A percentile compares a stretch with the other conserved stretches of the same genome.
These are phyloP conservation scores for Yponomeuta evonymella DNA, from an alignment of 2,888 invertebrate species.

Conservation along the genomic window DNA sequence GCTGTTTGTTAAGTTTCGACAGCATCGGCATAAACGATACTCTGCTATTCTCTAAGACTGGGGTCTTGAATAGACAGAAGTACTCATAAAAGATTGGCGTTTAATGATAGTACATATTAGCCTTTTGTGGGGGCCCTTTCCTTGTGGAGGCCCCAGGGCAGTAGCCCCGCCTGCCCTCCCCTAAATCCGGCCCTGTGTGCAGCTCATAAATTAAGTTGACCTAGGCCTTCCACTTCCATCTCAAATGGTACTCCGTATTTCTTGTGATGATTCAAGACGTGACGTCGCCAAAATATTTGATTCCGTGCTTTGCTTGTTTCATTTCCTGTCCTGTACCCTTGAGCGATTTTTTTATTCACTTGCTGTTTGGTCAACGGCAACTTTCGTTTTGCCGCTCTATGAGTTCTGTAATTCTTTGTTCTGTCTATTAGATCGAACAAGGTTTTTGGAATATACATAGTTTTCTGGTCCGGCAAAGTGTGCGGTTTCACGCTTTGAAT, in stretches of 20 bases:
- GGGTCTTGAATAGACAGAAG: too few relatives aligned
- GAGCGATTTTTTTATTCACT: background rate
- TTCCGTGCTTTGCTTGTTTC: background rate
- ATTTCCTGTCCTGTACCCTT: background rate
- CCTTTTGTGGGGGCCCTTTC: too few relatives aligned
- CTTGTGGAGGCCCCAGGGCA: too few relatives aligned
- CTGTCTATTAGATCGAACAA: background rate
- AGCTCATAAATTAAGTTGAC: conserved; percentile 35
- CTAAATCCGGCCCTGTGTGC: background rate
- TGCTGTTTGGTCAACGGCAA: background rate
- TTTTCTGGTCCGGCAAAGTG: background rate
- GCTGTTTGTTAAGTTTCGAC: too few relatives aligned
- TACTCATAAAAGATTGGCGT: too few relatives aligned
- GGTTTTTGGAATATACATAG: background rate
- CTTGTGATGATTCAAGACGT: background rate
- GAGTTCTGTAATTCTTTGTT: background rate
- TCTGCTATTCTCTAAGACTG: too few relatives aligned
- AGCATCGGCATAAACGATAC: too few relatives aligned
- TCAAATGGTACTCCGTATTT: conserved; percentile 45
- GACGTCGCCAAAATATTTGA: background rate
- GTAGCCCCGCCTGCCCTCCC: too few relatives aligned
- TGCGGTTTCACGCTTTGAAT: background rate
- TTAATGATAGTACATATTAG: too few relatives aligned
- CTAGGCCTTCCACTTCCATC: conserved; percentile 45
- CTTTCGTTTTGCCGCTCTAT: background rate